Base-by-base conservation (phyloP, 2,888 invertebrate species). In the Aphodius sticticus region DNA sequence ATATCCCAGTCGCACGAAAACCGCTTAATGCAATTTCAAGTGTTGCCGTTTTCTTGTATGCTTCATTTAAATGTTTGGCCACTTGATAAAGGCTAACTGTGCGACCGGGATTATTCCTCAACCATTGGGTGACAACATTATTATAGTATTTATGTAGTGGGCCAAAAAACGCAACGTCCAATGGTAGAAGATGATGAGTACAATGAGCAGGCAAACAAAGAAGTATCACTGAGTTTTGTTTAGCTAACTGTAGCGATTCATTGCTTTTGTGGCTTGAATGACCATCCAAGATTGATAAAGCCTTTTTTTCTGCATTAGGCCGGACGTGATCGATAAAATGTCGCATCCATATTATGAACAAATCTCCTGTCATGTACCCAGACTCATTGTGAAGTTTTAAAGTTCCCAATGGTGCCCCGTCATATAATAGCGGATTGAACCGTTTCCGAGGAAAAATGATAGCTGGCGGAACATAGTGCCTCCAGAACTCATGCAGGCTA, bases 1-100 rank as follows among this genome's bases (percentile, higher is more conserved):
- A 80, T 80, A 80, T 77, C 38, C 76, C 77, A 12, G 77, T 80
- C 7, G 80, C 80, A 76, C 77, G 69, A 75, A 76, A 77, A 26
- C 35, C 77, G 38, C 74, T 79, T 16, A 74, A 70, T 36, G 79
- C 77, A 37, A 77, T 77, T 77, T 79, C 79, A 79, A 74, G 77
- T 69, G 77, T 69, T 72, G 53, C 53, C 7, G 53, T 53, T 71
- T 16, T 77, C n/a, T 79, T n/a, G 36, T 77, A 79, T n/a, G 72
- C 71, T n/a, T 77, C 12, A 26, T 79, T 77, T n/a, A 79, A 79
- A 75, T 77, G 74, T 77, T 69, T 79, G 77, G 77, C 72, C 36
- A 77, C 74, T 69, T 72, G 77, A 36, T 77, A 77, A 78, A 78
- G 75, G 38, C 75, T 78, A 16, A 78, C 78, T 35, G 75, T 71